Evolutionary conservation across 2,797 vertebrate genomes (phyloP).

Genomic region (Leptodactylus fallax): DNA sequence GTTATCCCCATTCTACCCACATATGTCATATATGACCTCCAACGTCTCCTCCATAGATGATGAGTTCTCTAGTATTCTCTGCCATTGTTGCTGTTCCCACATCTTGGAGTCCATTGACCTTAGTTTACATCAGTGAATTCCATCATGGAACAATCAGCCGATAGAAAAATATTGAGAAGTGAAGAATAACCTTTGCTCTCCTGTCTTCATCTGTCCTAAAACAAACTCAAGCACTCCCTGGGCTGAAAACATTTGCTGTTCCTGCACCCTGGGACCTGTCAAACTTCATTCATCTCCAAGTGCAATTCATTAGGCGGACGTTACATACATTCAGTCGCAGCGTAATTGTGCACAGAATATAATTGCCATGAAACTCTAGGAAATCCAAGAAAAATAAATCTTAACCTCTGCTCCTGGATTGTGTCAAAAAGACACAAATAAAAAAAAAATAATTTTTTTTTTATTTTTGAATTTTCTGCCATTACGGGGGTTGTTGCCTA

Average conservation of each 20-base stretch:
- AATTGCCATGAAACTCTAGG: neutral
- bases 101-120: neutral
- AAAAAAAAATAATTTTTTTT: neutral
- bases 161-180: neutral
- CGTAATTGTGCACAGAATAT: neutral
- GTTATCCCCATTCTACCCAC: neutral
- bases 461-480: too few species aligned
- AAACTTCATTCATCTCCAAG: slow-evolving; percentile 42
- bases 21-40: neutral
- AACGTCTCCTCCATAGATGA: neutral
- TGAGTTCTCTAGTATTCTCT: neutral
- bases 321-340: slow-evolving; percentile 12
- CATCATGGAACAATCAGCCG: neutral
- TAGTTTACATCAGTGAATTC: neutral
- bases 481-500: too few species aligned
- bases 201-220: slow-evolving; percentile 37
- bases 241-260: slow-evolving; percentile 37
- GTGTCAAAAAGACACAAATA: neutral
- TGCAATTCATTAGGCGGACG: slow-evolving; percentile 2
- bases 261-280: slow-evolving; percentile 17
- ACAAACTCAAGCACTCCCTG: slow-evolving; percentile 44
- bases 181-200: slow-evolving; percentile 51
- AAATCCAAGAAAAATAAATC: slow-evolving; percentile 2
- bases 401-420: neutral
- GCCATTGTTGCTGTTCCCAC: neutral